Percentiles rank a stretch among this genome's conserved stretches.
Conservation (phyloP, 2,888 invertebrate species). For the Hofmannophila pseudospretella region DNA sequence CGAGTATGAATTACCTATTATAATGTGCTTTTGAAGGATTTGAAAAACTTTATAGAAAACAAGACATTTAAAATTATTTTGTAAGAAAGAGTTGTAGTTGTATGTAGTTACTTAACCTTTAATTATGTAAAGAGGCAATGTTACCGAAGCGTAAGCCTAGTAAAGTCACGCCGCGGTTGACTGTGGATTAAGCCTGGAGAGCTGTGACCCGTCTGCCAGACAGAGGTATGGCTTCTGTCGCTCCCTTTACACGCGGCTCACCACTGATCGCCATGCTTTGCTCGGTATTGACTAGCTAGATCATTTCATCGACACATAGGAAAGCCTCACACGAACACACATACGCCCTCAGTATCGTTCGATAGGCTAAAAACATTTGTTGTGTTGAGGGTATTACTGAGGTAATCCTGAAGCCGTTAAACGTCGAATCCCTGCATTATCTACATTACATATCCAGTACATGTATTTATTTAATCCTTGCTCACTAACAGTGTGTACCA, state of each 20-base stretch:
- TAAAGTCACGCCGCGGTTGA: slow-evolving; percentile 50
- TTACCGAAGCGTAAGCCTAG: slow-evolving; percentile 35
- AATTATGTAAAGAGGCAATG: slow-evolving; percentile 40
- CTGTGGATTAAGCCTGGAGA: slow-evolving; percentile 39
- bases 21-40: too few relatives aligned
- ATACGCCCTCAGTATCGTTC: slow-evolving; percentile 22
- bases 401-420: slow-evolving; percentile 76
- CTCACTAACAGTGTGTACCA: slow-evolving; percentile 36
- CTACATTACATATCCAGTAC: slow-evolving; percentile 68
- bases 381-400: slow-evolving; percentile 66
- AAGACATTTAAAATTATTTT: too few relatives aligned
- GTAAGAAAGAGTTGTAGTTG: too few relatives aligned
- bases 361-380: slow-evolving; percentile 68
- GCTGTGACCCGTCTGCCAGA: slow-evolving; percentile 46
- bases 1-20: too few relatives aligned
- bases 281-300: slow-evolving; percentile 27
- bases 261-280: slow-evolving; percentile 28
- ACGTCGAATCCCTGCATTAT: slow-evolving; percentile 70
- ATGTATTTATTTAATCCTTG: slow-evolving; percentile 69
- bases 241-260: slow-evolving; percentile 34
- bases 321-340: slow-evolving; percentile 15
- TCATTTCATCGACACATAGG: slow-evolving; percentile 19
- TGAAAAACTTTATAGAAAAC: too few relatives aligned
- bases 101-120: slow-evolving; percentile 35
- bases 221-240: slow-evolving; percentile 59